Conservation (phyloP, 2,797 vertebrate species). For the Semotilus atromaculatus region DNA sequence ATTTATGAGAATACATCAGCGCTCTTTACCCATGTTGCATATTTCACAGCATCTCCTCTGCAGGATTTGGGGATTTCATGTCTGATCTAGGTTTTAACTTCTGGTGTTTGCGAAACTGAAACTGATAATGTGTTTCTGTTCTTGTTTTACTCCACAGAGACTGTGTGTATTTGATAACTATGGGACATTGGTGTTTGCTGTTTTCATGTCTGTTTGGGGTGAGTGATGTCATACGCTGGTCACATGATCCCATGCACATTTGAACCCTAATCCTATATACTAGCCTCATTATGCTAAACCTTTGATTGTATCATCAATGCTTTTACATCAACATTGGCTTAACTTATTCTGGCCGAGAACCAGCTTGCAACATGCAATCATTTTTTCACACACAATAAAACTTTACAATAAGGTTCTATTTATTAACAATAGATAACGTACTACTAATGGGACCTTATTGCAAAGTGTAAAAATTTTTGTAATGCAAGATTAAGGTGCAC, state of each 20-base stretch:
- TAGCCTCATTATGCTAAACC: neutral
- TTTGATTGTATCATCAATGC: neutral
- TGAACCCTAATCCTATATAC: neutral
- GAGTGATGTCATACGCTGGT: conserved; percentile 64
- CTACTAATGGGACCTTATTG: neutral
- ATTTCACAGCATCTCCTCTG: neutral
- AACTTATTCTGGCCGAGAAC: neutral
- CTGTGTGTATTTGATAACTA: conserved; percentile 95
- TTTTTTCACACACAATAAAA: neutral
- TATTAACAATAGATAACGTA: neutral
- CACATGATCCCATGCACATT: neutral
- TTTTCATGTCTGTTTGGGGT: conserved; percentile 98
- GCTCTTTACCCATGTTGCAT: neutral
- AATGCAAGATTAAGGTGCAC: neutral
- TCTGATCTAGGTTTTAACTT: neutral
- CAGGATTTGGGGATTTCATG: conserved; percentile 11
- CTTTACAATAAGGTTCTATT: too few species aligned
- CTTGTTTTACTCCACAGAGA: conserved; percentile 79
- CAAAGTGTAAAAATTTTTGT: neutral
- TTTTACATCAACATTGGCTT: neutral
- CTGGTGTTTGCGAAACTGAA: neutral
- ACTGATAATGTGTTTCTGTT: neutral
- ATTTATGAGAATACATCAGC: neutral
- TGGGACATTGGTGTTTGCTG: conserved; percentile 92
- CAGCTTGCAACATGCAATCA: neutral